Conservation (phyloP, 2,113 vertebrate species). For the Gasterosteus aculeatus region DNA sequence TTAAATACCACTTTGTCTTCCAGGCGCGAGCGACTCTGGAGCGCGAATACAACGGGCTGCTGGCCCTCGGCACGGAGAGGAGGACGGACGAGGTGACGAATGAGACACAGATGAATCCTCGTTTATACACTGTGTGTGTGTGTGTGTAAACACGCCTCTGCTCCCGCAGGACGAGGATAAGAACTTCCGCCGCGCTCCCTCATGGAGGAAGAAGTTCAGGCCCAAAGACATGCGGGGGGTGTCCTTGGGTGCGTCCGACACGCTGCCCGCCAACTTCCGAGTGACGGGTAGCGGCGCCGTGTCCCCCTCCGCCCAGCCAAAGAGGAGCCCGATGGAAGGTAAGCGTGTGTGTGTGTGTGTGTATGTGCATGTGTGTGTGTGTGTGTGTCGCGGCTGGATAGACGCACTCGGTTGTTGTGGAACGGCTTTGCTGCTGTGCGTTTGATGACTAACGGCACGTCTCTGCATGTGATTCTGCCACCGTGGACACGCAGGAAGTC, state of each 20-base stretch:
- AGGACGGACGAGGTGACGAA: conserved; percentile 90
- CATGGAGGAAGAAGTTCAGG: conserved; percentile 97
- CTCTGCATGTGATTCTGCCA: conserved; percentile 86
- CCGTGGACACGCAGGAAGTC: conserved; percentile 84
- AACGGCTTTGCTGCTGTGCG: conserved; percentile 57
- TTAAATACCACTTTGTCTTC: background rate
- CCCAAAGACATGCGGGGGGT: conserved; percentile 94
- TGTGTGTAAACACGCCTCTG: background rate
- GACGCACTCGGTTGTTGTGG: no score
- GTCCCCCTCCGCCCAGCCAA: conserved; percentile 92
- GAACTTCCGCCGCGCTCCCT: conserved; percentile 94
- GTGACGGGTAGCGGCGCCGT: conserved; percentile 87
- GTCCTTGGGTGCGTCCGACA: conserved; percentile 90
- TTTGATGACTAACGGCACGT: conserved; percentile 90
- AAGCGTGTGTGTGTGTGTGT: conserved; percentile 46
- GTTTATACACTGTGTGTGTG: no score
- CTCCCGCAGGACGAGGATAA: conserved; percentile 91
- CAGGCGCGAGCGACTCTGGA: conserved; percentile 93
- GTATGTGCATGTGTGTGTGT: background rate
- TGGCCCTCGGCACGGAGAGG: conserved; percentile 90
- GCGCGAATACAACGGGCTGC: conserved; percentile 91
- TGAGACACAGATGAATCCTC: background rate
- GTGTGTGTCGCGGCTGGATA: no score
- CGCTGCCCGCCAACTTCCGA: conserved; percentile 94
- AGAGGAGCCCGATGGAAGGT: conserved; percentile 97